These are phyloP conservation scores for Corydoras sp. DNA, from an alignment of 2,113 vertebrate species.

Conservation along the genomic window DNA sequence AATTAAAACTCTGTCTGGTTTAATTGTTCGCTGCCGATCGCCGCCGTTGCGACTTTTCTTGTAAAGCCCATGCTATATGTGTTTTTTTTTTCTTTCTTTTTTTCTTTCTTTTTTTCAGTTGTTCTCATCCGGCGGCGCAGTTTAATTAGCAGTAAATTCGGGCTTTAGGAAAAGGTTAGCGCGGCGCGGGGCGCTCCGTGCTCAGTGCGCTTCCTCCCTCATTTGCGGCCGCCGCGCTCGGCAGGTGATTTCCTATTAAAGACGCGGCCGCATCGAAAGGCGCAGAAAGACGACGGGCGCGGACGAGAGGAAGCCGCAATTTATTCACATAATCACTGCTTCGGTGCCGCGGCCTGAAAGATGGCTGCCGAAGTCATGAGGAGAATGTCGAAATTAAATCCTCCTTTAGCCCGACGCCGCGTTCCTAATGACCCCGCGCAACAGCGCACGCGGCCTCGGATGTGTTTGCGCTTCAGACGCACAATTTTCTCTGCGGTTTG, in stretches of 20 bases:
- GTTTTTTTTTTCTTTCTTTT: conserved; percentile 16
- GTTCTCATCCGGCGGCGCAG: conserved; percentile 42
- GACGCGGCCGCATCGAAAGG: conserved; percentile 7
- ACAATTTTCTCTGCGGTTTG: too few species aligned
- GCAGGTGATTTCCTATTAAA: conserved; percentile 44
- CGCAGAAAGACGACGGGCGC: conserved; percentile 19
- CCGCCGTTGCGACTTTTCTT: not conserved
- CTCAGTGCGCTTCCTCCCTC: conserved; percentile 27
- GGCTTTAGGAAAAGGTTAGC: conserved; percentile 37
- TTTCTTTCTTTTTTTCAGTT: conserved; percentile 38
- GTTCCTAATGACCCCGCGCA: too few species aligned
- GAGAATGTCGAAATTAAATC: conserved; percentile 34
- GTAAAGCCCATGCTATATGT: not conserved
- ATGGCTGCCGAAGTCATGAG: conserved; percentile 4
- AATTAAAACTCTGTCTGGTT: conserved; percentile 18
- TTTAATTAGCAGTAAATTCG: conserved; percentile 52
- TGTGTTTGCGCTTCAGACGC: too few species aligned
- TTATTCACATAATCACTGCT: conserved; percentile 36
- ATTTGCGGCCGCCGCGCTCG: conserved; percentile 21
- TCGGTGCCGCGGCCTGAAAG: conserved; percentile 14
- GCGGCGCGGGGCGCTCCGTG: conserved; percentile 17
- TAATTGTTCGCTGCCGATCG: not conserved
- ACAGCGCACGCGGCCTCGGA: too few species aligned
- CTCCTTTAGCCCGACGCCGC: not conserved
- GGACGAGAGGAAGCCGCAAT: conserved; percentile 27